phyloP scores from a whole-genome alignment of 2,797 vertebrate species.

The Anguilla pacifica region DNA sequence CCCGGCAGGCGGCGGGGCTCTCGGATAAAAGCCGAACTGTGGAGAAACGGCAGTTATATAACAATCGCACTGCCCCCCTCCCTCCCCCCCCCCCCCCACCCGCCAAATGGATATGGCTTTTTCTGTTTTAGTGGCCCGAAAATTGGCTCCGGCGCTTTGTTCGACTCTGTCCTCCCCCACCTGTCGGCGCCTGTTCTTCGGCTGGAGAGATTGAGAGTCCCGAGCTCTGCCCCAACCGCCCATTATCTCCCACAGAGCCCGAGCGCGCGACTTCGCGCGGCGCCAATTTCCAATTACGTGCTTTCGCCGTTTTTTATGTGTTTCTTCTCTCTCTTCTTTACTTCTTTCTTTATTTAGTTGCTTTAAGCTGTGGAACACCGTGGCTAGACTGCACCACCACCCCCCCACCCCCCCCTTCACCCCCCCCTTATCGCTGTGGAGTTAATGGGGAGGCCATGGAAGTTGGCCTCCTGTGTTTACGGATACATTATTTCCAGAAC shows the following conservation, averaged over 20 bases:
- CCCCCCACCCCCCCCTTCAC: too few species aligned
- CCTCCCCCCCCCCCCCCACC: background rate
- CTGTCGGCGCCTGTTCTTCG: constrained; percentile 37
- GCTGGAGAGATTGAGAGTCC: constrained; percentile 8
- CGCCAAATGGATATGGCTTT: constrained; percentile 47
- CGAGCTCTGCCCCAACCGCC: background rate
- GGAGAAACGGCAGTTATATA: constrained; percentile 46
- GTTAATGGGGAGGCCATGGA: background rate
- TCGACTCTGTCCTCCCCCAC: constrained; percentile 17
- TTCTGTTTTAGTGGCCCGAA: constrained; percentile 40
- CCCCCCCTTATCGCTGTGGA: background rate
- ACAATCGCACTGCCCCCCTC: constrained; percentile 33
- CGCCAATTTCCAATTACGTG: constrained; percentile 45
- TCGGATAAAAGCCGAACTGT: constrained; percentile 23
- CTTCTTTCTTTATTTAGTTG: constrained; percentile 13
- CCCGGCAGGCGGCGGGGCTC: constrained; percentile 17
- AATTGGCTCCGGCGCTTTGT: constrained; percentile 49
- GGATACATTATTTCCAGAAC: background rate
- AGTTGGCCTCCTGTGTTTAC: background rate
- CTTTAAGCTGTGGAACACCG: background rate
- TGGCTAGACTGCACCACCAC: background rate
- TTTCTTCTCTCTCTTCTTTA: constrained; percentile 28
- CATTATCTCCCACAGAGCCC: constrained; percentile 20
- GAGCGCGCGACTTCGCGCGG: constrained; percentile 9
- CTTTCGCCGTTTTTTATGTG: background rate